Evolutionary conservation across 2,113 vertebrate species (phyloP).

Genomic region (Macquaria ambigua): DNA sequence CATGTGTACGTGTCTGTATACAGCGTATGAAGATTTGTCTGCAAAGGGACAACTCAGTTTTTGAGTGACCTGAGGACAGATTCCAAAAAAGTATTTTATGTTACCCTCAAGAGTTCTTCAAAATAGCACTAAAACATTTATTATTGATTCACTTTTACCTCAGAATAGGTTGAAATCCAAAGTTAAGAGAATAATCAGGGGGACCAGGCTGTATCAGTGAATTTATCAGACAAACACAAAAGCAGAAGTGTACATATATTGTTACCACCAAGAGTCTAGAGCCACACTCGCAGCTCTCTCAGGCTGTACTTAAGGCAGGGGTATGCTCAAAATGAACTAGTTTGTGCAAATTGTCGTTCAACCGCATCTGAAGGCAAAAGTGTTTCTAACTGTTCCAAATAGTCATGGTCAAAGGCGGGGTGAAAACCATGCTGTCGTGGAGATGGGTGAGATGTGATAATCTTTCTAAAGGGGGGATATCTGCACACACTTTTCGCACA

Average conservation of each 20-base stretch:
- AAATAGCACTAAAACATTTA: constrained; percentile 3
- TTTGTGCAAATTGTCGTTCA: not conserved
- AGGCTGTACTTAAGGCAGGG: not conserved
- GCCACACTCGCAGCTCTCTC: not conserved
- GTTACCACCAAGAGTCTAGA: not conserved
- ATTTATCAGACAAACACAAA: not conserved
- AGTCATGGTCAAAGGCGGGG: too few species aligned
- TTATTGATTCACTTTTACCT: not conserved
- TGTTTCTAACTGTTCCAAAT: not conserved
- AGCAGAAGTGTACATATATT: not conserved
- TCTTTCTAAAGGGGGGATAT: not conserved
- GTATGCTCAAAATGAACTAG: not conserved
- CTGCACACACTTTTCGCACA: not conserved
- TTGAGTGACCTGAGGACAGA: constrained; percentile 18
- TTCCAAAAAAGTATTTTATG: not conserved
- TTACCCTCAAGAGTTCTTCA: constrained; percentile 9
- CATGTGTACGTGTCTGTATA: constrained; percentile 11
- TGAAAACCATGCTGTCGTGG: not conserved
- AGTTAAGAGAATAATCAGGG: not conserved
- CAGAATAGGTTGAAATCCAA: not conserved
- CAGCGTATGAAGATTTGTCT: constrained; percentile 9
- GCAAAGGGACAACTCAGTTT: constrained; percentile 3
- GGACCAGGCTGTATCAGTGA: not conserved
- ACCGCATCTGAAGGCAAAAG: not conserved
- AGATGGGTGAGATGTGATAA: not conserved